These are phyloP conservation scores for Venturia canescens DNA, from an alignment of 1,140 invertebrate genomes.

Conservation along the genomic window DNA sequence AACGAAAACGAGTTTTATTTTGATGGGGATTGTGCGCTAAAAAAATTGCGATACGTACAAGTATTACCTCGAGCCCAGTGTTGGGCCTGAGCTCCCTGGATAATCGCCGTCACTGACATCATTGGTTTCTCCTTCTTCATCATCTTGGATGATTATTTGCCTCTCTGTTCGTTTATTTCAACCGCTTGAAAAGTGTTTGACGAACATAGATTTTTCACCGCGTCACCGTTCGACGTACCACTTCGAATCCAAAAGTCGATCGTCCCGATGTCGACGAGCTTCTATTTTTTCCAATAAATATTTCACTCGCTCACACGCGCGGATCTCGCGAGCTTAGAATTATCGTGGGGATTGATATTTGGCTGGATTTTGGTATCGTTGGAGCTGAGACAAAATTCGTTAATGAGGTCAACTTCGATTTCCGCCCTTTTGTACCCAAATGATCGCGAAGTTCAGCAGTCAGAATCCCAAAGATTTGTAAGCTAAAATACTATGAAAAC, in stretches of 20 bases:
- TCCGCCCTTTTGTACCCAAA: too few species aligned
- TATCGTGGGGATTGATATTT: conserved; percentile 4
- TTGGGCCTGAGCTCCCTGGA: conserved; percentile 81
- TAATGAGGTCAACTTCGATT: not conserved
- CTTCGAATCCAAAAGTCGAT: not conserved
- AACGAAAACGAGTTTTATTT: not conserved
- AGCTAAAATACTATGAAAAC: not conserved
- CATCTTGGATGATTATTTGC: conserved; percentile 73
- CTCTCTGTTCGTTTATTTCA: not conserved
- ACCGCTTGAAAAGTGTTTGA: too few species aligned
- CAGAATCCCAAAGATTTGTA: too few species aligned
- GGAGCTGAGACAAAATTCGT: not conserved
- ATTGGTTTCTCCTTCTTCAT: conserved; percentile 91
- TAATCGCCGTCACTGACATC: conserved; percentile 89
- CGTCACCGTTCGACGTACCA: not conserved
- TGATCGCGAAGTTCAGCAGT: too few species aligned
- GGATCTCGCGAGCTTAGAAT: not conserved
- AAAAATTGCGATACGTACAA: conserved; percentile 67
- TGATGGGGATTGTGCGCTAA: not conserved
- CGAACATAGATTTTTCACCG: not conserved
- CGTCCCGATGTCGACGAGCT: not conserved
- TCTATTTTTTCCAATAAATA: not conserved
- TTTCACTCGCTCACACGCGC: not conserved
- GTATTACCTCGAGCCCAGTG: conserved; percentile 79
- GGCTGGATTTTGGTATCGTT: conserved; percentile 30